phyloP scores from a whole-genome alignment of 1,140 invertebrate species.

The Lucilia cuprina region DNA sequence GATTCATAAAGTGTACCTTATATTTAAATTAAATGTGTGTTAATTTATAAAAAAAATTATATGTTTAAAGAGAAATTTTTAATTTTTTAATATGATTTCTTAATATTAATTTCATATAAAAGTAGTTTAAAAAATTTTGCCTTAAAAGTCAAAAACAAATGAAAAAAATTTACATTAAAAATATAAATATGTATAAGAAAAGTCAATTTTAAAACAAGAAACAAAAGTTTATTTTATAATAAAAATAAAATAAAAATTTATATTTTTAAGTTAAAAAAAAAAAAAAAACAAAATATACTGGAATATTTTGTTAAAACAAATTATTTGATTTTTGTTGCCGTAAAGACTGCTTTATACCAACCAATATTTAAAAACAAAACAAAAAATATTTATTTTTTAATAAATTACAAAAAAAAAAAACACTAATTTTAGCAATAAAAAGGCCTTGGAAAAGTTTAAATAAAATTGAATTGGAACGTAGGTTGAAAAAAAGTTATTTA shows the following conservation, averaged over 20 bases:
- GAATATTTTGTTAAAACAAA: background rate
- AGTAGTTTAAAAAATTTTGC: background rate
- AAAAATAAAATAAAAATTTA: background rate
- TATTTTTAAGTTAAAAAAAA: background rate
- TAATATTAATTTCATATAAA: background rate
- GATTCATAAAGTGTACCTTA: background rate
- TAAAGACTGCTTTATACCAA: slow-evolving; percentile 23
- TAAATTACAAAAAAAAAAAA: background rate
- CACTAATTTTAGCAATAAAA: slow-evolving; percentile 29
- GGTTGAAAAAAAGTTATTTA: background rate
- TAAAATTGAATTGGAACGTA: slow-evolving; percentile 15
- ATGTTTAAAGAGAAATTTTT: background rate
- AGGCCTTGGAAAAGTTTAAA: slow-evolving; percentile 16
- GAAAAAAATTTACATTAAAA: background rate
- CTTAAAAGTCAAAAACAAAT: background rate
- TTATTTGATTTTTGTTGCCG: slow-evolving; percentile 14
- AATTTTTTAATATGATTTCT: background rate
- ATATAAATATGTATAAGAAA: background rate
- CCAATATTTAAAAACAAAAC: background rate
- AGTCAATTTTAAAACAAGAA: background rate
- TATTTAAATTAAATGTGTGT: background rate
- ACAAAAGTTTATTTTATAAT: background rate
- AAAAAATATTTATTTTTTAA: background rate
- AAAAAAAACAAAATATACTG: too few relatives aligned
- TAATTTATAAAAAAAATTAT: background rate